Percentiles rank a stretch among this genome's conserved stretches.
These are phyloP conservation scores for Actinia equina DNA, from an alignment of 64 coral and sea anemone species.

Conservation along the genomic window DNA sequence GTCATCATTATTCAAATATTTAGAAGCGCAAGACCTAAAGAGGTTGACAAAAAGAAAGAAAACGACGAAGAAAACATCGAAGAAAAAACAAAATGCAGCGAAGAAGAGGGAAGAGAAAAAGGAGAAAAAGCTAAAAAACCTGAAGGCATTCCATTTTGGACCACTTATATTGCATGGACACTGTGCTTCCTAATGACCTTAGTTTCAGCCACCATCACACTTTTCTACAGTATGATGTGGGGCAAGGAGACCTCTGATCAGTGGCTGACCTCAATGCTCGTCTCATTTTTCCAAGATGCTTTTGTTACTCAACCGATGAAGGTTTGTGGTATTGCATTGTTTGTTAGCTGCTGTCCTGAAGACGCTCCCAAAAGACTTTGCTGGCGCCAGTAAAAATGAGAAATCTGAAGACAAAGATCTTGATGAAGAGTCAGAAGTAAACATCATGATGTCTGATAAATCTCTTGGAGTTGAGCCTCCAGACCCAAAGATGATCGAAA, in stretches of 20 bases:
- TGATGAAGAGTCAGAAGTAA: neutral
- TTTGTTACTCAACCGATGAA: constrained; percentile 63
- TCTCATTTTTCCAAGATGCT: constrained; percentile 58
- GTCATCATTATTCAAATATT: constrained; percentile 54
- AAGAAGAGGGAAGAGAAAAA: neutral
- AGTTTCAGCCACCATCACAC: constrained; percentile 34
- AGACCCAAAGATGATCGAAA: neutral
- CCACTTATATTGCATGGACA: constrained; percentile 48
- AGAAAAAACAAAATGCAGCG: neutral
- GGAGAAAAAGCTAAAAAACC: neutral
- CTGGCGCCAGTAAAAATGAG: neutral
- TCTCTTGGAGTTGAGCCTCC: constrained; percentile 7
- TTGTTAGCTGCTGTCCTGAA: constrained; percentile 43
- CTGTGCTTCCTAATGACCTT: constrained; percentile 7
- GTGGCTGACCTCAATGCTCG: constrained; percentile 57
- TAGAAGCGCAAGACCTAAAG: constrained; percentile 23
- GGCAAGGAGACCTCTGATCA: constrained; percentile 62
- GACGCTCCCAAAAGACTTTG: constrained; percentile 1
- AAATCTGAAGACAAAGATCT: neutral
- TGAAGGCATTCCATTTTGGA: constrained; percentile 42
- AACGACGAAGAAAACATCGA: neutral
- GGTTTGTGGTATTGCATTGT: constrained; percentile 23
- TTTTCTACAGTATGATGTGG: constrained; percentile 71
- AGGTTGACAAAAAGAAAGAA: neutral
- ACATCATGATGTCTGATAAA: neutral